These are phyloP conservation scores for Nesometra sesokonis DNA, from an alignment of 35 echinoderm and acorn worm species.

Conservation along the genomic window DNA sequence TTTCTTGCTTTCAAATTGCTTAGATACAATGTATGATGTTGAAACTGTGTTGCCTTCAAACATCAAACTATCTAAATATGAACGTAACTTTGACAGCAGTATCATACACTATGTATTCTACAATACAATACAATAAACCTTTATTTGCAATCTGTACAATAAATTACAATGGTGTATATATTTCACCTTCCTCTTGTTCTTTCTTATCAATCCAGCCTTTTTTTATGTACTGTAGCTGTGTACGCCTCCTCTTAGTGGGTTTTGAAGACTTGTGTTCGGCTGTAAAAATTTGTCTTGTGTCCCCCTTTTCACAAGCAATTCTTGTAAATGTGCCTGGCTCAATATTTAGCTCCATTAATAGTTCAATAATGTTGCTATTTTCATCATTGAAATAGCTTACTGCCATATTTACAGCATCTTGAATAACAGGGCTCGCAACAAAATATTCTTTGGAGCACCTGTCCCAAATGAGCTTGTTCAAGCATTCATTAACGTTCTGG, in stretches of 20 bases:
- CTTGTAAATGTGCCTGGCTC: not conserved
- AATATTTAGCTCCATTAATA: not conserved
- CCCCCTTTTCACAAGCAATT: not conserved
- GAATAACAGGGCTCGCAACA: not conserved
- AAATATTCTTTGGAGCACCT: not conserved
- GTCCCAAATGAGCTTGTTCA: not conserved
- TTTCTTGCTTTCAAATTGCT: no score
- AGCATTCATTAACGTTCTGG: not conserved
- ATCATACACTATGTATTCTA: no score
- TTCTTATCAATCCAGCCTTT: not conserved
- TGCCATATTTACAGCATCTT: not conserved
- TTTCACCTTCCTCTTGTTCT: not conserved
- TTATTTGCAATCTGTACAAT: not conserved
- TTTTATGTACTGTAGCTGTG: not conserved
- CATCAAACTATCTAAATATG: no score
- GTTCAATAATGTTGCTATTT: not conserved
- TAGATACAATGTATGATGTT: no score
- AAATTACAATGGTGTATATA: not conserved
- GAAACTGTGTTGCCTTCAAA: no score
- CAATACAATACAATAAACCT: not conserved
- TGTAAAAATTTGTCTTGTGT: not conserved
- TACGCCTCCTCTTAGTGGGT: not conserved
- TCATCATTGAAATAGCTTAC: not conserved
- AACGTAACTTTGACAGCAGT: no score
- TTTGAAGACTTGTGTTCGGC: not conserved